phyloP scores from a whole-genome alignment of 2,797 vertebrate genomes.

The Numenius phaeopus region DNA sequence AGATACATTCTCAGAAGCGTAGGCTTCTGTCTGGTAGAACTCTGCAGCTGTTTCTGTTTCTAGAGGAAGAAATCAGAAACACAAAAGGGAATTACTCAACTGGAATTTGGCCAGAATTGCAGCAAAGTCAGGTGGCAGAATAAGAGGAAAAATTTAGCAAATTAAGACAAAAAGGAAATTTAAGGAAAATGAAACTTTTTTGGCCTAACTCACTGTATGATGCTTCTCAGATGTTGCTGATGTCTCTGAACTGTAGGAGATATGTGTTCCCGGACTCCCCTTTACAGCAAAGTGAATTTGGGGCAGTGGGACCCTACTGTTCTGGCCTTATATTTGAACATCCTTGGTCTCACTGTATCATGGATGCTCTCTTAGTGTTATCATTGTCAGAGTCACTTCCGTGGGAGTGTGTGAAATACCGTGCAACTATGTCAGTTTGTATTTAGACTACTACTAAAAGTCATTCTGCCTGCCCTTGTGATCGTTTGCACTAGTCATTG shows the following conservation, averaged over 20 bases:
- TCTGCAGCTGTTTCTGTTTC: neutral
- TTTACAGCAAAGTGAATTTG: neutral
- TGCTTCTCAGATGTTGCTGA: neutral
- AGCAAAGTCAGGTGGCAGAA: neutral
- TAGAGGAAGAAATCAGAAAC: neutral
- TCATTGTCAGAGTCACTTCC: neutral
- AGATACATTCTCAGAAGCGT: neutral
- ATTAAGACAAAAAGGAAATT: neutral
- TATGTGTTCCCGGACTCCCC: neutral
- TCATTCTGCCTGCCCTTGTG: neutral
- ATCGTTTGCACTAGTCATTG: neutral
- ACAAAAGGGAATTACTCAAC: neutral
- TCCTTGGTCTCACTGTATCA: neutral
- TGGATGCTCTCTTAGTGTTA: neutral
- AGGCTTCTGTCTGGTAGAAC: neutral
- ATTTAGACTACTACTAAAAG: constrained; percentile 22
- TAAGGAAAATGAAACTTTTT: neutral
- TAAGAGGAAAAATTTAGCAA: neutral
- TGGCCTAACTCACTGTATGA: neutral
- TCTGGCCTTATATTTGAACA: neutral
- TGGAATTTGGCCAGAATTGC: neutral
- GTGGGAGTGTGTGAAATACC: neutral
- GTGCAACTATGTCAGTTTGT: neutral
- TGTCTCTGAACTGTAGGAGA: neutral
- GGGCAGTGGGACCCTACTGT: neutral